Evolutionary conservation across 2,888 invertebrate species (phyloP).

Genomic region (Tinea trinotella): DNA sequence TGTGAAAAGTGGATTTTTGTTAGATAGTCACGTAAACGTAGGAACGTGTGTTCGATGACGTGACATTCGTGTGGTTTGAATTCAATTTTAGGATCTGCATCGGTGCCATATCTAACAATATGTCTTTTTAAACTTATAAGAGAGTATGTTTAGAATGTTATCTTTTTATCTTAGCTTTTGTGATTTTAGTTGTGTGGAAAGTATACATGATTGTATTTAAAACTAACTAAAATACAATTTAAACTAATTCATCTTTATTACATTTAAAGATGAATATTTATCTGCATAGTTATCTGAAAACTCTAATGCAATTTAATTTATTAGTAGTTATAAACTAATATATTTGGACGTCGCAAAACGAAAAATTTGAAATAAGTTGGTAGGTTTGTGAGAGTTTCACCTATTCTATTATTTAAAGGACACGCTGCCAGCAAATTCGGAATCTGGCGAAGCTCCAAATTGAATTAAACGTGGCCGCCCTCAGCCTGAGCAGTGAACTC

Average conservation of each 20-base stretch:
- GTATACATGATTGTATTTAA: too few species aligned
- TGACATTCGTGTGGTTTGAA: slow-evolving; percentile 10
- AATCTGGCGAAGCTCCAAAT: slow-evolving; percentile 63
- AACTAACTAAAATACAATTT: too few species aligned
- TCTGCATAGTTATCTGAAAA: neutral
- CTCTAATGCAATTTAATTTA: slow-evolving; percentile 1
- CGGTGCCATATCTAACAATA: slow-evolving; percentile 9
- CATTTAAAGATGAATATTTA: too few species aligned
- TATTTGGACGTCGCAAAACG: slow-evolving; percentile 6
- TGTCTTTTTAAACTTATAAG: neutral
- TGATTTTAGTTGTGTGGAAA: too few species aligned
- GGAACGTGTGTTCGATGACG: slow-evolving; percentile 14
- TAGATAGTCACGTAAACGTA: slow-evolving; percentile 8
- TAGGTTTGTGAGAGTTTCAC: slow-evolving; percentile 24
- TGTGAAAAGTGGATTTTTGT: neutral
- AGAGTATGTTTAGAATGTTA: too few species aligned
- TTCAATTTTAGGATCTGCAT: slow-evolving; percentile 14
- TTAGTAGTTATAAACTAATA: neutral
- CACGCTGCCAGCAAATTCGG: slow-evolving; percentile 55
- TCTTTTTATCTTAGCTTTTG: too few species aligned
- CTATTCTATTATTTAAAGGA: slow-evolving; percentile 62
- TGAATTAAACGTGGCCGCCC: slow-evolving; percentile 59
- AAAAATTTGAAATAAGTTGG: slow-evolving; percentile 15
- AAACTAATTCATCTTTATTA: too few species aligned
- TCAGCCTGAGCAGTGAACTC: slow-evolving; percentile 35